Conservation (phyloP, 2,113 vertebrate species). For the Paracanthobrama guichenoti region DNA sequence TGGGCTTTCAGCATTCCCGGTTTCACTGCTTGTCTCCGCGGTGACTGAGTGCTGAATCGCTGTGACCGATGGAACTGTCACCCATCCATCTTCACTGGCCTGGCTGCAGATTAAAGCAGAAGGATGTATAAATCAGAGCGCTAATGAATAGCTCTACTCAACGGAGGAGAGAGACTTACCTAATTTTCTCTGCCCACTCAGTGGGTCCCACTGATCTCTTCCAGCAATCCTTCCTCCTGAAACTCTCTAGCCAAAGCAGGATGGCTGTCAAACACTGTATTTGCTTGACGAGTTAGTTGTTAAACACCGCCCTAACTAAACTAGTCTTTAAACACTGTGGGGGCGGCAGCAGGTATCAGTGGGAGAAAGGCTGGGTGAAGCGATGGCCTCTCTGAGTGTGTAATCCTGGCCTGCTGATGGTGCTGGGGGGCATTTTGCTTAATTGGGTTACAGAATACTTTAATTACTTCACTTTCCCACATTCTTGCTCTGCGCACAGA, state of each 20-base stretch:
- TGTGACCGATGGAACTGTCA: slow-evolving; percentile 72
- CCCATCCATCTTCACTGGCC: slow-evolving; percentile 73
- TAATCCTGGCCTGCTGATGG: slow-evolving; percentile 41
- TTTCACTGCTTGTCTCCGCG: slow-evolving; percentile 38
- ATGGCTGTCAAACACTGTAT: slow-evolving; percentile 14
- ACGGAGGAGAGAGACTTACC: slow-evolving; percentile 25
- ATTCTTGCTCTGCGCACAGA: slow-evolving; percentile 63
- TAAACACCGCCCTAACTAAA: slow-evolving; percentile 20
- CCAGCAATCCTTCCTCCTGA: not conserved
- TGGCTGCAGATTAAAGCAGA: slow-evolving; percentile 68
- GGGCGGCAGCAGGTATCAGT: slow-evolving; percentile 38
- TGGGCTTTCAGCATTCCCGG: not conserved
- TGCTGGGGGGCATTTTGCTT: slow-evolving; percentile 57
- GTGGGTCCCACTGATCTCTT: slow-evolving; percentile 4
- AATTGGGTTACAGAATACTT: slow-evolving; percentile 77
- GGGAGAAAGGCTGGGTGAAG: slow-evolving; percentile 1
- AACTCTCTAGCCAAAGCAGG: slow-evolving; percentile 11
- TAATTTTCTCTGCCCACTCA: slow-evolving; percentile 16
- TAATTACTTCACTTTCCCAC: slow-evolving; percentile 74
- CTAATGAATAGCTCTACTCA: slow-evolving; percentile 70
- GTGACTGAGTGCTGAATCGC: slow-evolving; percentile 47
- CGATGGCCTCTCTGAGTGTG: not conserved
- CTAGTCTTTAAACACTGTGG: slow-evolving; percentile 27
- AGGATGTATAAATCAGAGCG: slow-evolving; percentile 69
- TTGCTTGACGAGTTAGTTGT: slow-evolving; percentile 11